A percentile compares a stretch with the other conserved stretches of the same genome.
Conservation (phyloP, 2,113 vertebrate species). For the Pygoscelis antarcticus region DNA sequence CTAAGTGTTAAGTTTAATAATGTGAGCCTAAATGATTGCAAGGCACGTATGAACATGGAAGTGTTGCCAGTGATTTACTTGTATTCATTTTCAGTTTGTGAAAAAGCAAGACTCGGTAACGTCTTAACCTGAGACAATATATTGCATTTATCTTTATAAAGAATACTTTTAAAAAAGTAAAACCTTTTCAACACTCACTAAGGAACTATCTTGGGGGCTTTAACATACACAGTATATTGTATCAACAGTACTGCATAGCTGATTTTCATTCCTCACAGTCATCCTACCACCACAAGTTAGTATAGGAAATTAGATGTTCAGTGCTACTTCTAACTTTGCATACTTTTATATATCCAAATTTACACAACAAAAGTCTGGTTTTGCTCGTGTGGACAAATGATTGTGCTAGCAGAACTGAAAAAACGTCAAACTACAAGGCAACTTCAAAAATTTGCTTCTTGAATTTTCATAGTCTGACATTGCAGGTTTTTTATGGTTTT, state of each 20-base stretch:
- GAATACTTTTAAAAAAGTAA: neutral
- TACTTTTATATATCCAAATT: neutral
- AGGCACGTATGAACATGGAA: rapidly evolving
- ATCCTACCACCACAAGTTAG: neutral
- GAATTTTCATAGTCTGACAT: neutral
- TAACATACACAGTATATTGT: neutral
- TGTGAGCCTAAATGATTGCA: neutral
- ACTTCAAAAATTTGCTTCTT: neutral
- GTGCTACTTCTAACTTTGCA: neutral
- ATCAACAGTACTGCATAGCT: neutral
- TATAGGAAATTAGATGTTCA: neutral
- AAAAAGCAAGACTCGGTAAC: neutral
- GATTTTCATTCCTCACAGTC: neutral
- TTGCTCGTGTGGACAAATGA: neutral
- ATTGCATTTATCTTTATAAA: neutral
- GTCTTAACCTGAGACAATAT: neutral
- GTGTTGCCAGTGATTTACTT: neutral
- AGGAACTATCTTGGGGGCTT: neutral
- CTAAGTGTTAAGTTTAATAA: neutral
- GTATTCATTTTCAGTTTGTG: neutral
- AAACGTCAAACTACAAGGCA: neutral
- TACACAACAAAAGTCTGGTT: neutral
- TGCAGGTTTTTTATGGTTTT: neutral
- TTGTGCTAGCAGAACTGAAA: neutral
- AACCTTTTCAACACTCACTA: neutral